Conservation (phyloP, 2,888 invertebrate genomes). For the Spilosoma lubricipeda region DNA sequence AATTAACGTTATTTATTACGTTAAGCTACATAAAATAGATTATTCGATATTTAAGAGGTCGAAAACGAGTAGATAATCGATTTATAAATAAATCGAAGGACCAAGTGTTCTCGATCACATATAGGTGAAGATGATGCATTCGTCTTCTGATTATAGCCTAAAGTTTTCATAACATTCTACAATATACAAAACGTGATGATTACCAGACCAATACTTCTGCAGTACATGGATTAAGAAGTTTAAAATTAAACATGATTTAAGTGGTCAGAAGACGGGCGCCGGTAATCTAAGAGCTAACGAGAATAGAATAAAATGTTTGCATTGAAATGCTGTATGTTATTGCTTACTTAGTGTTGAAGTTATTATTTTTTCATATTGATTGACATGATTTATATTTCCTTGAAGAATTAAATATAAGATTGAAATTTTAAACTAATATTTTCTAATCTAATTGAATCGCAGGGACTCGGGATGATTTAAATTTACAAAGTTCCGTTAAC, state of each 20-base stretch:
- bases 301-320: conserved; percentile 23
- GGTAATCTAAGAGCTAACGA: conserved; percentile 27
- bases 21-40: no score
- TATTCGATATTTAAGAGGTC: no score
- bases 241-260: conserved; percentile 23
- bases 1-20: background rate
- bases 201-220: conserved; percentile 7
- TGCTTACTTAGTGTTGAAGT: conserved; percentile 1
- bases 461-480: background rate
- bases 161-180: conserved; percentile 1
- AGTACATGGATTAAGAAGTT: conserved; percentile 1
- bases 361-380: background rate
- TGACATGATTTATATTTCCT: no score
- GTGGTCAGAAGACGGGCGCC: conserved; percentile 26
- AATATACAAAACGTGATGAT: conserved; percentile 1
- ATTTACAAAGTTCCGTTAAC: background rate
- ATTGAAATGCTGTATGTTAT: conserved; percentile 2
- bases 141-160: background rate
- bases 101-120: background rate
- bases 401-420: background rate
- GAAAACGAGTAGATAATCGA: background rate
- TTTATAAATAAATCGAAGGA: background rate
- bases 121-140: background rate
- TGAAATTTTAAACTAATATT: background rate
- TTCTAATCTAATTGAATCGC: background rate